phyloP scores from a whole-genome alignment of 2,888 invertebrate species.

The Nymphalis c-album region DNA sequence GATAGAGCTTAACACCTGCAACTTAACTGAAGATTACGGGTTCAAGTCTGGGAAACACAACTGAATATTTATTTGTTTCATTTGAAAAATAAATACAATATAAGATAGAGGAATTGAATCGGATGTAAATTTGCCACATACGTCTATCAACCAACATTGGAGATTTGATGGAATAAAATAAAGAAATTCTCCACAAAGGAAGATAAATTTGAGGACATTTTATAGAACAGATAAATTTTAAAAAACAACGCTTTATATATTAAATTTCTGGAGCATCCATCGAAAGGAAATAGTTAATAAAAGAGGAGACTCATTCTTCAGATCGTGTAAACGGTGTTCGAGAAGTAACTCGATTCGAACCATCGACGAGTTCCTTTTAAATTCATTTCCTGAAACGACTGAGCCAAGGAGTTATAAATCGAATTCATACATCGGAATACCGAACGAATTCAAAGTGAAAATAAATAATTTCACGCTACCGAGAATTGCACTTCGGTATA shows the following conservation, averaged over 20 bases:
- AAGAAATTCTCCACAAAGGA: too few species aligned
- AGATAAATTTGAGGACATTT: too few species aligned
- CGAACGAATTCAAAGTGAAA: conserved; percentile 13
- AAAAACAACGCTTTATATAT: conserved; percentile 15
- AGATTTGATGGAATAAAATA: too few species aligned
- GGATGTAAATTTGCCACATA: too few species aligned
- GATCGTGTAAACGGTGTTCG: conserved; percentile 25
- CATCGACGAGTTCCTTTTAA: conserved; percentile 33
- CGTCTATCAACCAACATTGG: too few species aligned
- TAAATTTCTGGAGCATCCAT: conserved; percentile 22
- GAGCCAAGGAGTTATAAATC: conserved; percentile 25
- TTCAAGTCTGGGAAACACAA: too few species aligned
- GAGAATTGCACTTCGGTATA: neutral
- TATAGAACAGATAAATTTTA: neutral
- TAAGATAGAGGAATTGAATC: too few species aligned
- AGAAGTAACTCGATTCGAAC: conserved; percentile 34
- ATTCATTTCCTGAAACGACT: conserved; percentile 41
- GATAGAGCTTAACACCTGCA: too few species aligned
- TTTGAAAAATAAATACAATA: too few species aligned
- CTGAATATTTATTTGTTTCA: too few species aligned
- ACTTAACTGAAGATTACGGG: too few species aligned
- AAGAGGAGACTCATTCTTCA: conserved; percentile 23
- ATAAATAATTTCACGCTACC: conserved; percentile 2
- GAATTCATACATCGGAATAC: conserved; percentile 17
- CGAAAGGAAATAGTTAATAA: conserved; percentile 27